Percentiles rank a stretch among this genome's conserved stretches.
These are phyloP conservation scores for Cheumatopsyche charites DNA, from an alignment of 1,140 invertebrate species.

Conservation along the genomic window DNA sequence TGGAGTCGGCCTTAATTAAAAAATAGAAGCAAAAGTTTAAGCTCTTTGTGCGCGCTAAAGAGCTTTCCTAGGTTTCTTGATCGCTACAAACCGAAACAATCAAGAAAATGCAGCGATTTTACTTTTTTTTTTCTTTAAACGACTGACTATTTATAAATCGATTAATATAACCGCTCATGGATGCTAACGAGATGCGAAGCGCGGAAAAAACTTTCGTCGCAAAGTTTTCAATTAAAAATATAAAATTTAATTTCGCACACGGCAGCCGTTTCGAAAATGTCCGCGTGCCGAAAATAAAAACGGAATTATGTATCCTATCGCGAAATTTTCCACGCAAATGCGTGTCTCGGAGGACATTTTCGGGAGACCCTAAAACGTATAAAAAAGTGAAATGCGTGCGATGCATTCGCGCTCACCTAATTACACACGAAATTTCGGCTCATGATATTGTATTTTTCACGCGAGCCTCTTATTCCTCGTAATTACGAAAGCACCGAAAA, in stretches of 20 bases:
- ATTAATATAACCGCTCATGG: too few species aligned
- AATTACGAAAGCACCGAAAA: constrained; percentile 17
- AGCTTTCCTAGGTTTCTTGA: too few species aligned
- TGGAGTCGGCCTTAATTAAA: not conserved
- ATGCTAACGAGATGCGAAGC: too few species aligned
- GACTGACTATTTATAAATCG: too few species aligned
- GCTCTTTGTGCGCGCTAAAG: too few species aligned
- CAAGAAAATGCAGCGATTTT: too few species aligned
- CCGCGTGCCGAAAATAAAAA: constrained; percentile 12
- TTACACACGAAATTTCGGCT: constrained; percentile 30
- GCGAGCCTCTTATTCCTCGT: constrained; percentile 23
- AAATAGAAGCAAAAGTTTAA: not conserved
- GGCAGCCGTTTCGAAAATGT: constrained; percentile 9
- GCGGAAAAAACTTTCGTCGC: too few species aligned
- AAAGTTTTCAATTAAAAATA: too few species aligned
- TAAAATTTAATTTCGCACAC: too few species aligned
- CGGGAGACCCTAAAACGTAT: not conserved
- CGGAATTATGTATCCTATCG: not conserved
- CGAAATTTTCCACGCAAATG: constrained; percentile 22
- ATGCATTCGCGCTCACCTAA: constrained; percentile 26
- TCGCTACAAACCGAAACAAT: too few species aligned
- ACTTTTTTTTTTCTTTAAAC: too few species aligned
- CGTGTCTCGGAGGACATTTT: constrained; percentile 1
- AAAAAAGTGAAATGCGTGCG: constrained; percentile 25
- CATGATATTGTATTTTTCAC: constrained; percentile 32